These are phyloP conservation scores for Loris lydekkerianus DNA, from an alignment of 2,797 vertebrate genomes.

Conservation along the genomic window DNA sequence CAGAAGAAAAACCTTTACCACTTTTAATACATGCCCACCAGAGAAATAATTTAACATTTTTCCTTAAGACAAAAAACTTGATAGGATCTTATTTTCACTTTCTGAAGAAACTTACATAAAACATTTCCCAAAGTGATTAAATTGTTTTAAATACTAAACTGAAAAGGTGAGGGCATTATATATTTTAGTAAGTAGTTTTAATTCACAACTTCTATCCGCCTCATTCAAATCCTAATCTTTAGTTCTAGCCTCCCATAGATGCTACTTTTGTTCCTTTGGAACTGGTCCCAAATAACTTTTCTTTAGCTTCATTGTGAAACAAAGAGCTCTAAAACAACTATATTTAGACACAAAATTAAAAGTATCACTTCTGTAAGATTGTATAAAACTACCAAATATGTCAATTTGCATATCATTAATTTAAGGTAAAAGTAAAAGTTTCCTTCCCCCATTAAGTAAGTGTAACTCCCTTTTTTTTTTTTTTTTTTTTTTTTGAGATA, in stretches of 20 bases:
- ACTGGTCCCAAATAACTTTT: conserved; percentile 74
- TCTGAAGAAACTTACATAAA: conserved; percentile 44
- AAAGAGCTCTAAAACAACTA: not conserved
- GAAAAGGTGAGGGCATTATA: conserved; percentile 2
- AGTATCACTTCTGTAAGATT: conserved; percentile 33
- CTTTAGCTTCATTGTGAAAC: conserved; percentile 22
- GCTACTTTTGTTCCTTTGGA: conserved; percentile 73
- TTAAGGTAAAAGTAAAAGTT: conserved; percentile 62
- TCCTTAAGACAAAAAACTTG: conserved; percentile 56
- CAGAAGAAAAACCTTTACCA: conserved; percentile 35
- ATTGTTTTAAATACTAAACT: conserved; percentile 63
- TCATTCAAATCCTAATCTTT: conserved; percentile 31
- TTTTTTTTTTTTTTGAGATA: too few relatives aligned
- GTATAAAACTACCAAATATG: conserved; percentile 21
- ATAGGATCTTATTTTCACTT: not conserved
- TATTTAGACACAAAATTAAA: conserved; percentile 52
- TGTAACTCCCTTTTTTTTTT: not conserved
- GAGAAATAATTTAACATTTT: not conserved
- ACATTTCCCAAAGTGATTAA: conserved; percentile 56
- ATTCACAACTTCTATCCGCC: not conserved
- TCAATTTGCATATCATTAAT: conserved; percentile 23
- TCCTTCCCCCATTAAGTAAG: conserved; percentile 2
- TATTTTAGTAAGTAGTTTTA: conserved; percentile 58
- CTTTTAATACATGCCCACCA: conserved; percentile 37
- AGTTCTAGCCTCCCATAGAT: conserved; percentile 38